Conservation (phyloP, 2,888 invertebrate genomes). For the Drosophila nr. fundita region DNA sequence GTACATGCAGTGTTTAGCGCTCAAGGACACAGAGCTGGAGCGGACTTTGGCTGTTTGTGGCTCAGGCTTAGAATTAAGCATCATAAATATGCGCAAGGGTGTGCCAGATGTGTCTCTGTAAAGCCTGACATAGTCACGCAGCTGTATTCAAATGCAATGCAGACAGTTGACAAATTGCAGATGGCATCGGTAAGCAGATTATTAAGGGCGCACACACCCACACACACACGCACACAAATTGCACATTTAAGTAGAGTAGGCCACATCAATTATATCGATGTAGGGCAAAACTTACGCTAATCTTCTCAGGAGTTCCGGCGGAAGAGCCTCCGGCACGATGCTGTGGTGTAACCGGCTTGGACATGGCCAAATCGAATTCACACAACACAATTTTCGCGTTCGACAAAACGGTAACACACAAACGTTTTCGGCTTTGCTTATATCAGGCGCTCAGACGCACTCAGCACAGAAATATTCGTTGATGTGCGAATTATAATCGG, state of each 20-base stretch:
- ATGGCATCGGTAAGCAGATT: constrained; percentile 20
- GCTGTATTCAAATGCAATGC: constrained; percentile 19
- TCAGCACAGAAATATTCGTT: constrained; percentile 26
- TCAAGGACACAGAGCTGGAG: constrained; percentile 44
- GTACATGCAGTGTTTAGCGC: constrained; percentile 10
- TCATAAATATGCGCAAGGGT: constrained; percentile 31
- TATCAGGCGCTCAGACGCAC: constrained; percentile 71
- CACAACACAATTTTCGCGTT: constrained; percentile 47
- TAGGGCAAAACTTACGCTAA: constrained; percentile 65
- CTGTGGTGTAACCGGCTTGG: constrained; percentile 71
- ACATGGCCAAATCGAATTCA: constrained; percentile 53
- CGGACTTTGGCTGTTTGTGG: constrained; percentile 12
- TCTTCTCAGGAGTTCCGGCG: constrained; percentile 55
- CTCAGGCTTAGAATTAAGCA: constrained; percentile 38
- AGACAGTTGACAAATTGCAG: constrained; percentile 32
- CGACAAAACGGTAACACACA: constrained; percentile 58
- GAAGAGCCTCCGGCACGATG: constrained; percentile 53
- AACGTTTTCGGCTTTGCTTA: constrained; percentile 58
- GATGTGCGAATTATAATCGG: constrained; percentile 2
- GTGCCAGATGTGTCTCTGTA: constrained; percentile 2
- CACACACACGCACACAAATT: neutral
- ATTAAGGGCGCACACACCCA: constrained; percentile 24
- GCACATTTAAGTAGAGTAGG: constrained; percentile 15
- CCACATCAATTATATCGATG: constrained; percentile 1
- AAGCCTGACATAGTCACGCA: constrained; percentile 18